Evolutionary conservation across 1,140 invertebrate genomes (phyloP), one percentile per base, ranked within the genome.

Genomic region (Bombus terrestris): DNA sequence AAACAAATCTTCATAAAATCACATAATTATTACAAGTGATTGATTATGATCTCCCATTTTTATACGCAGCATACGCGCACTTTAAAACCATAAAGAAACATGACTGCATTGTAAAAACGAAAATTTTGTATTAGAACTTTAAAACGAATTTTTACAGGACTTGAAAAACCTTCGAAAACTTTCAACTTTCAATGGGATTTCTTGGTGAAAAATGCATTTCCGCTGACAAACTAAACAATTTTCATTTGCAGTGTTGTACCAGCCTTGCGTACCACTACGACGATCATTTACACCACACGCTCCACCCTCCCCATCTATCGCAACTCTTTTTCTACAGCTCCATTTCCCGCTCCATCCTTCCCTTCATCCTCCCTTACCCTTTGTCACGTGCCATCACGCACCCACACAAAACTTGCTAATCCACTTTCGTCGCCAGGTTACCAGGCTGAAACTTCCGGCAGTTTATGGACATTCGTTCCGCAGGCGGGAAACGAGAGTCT

Each of bases 381-480:
- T 53, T 53, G 6, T 18, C 47, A 8, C 47, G 39, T 79, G 6
- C 6, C 78, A 68, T 47, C 62, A 6, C 32, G 47, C 47, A 53
- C 47, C 41, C 5, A 28, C 15, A 15, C 71, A 39, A 35, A 76
- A 66, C 64, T 57, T 59, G 74, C 1, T 37, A 68, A 78, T 83
- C 81, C 39, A 77, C 64, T 68, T 59, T 9, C 25, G 6, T 1
- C 32, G 15, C 69, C 57, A 37, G 12, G n/a, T 37, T 35, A 13
- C 59, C 13, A 25, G 22, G n/a, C 25, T 15, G 53, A 32, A 79
- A 39, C 77, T 79, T 43, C 32, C 41, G 10, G 1, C 13, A n/a
- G 39, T 47, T 79, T 43, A 80, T 71, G 39, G 47, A 72, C 77
- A 35, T 72, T 84, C 39, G n/a, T 53, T 53, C 1, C 5, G 47